Conservation (phyloP, 2,797 vertebrate species). For the Cynopterus sphinx region DNA sequence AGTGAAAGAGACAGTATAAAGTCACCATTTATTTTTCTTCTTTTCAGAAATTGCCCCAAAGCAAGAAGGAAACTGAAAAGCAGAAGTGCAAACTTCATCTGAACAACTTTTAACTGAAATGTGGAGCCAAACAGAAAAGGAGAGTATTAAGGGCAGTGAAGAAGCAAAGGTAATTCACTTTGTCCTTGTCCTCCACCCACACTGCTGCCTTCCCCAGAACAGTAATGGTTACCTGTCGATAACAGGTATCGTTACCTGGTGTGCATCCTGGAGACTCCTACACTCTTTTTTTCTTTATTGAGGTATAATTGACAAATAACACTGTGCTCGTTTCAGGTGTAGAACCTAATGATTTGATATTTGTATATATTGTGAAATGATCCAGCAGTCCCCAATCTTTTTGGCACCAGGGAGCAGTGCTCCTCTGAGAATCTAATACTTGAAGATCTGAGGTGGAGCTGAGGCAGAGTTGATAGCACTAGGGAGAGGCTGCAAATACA, state of each 20-base stretch:
- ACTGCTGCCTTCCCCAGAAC: too few species aligned
- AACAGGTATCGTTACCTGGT: too few species aligned
- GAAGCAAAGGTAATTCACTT: background rate
- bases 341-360: background rate
- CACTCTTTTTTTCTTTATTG: background rate
- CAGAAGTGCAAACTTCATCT: background rate
- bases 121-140: rapidly evolving
- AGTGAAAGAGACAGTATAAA: background rate
- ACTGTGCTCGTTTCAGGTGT: background rate
- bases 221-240: background rate
- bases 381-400: too few species aligned
- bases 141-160: background rate
- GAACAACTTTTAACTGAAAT: background rate
- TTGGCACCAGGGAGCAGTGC: too few species aligned
- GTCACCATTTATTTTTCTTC: background rate
- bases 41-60: background rate
- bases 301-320: background rate
- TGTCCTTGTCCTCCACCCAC: background rate
- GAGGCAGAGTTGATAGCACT: too few species aligned
- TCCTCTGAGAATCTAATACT: too few species aligned
- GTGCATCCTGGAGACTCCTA: background rate
- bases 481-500: too few species aligned
- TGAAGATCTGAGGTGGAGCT: too few species aligned
- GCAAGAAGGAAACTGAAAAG: background rate
- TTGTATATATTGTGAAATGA: background rate